Base-by-base conservation (phyloP, 2,113 vertebrate genomes). In the Cinclus cinclus region DNA sequence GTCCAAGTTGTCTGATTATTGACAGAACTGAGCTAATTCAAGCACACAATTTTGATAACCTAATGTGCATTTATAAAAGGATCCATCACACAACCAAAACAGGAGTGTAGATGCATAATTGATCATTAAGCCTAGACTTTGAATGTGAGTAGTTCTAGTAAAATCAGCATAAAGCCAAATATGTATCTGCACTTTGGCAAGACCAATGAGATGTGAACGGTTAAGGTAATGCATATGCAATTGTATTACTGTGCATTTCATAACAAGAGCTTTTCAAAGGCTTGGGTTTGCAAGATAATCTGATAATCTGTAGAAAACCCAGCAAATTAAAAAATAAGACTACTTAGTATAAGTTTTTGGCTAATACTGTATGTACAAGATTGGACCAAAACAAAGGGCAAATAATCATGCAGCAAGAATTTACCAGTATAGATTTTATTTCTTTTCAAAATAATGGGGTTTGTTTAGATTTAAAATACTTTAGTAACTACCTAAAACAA, bases 401-500 rank as follows among this genome's bases (percentile, higher is more conserved):
- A 91, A 92, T 75, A 92, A 88, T 67, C 35, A 55, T 82, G 73
- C 74, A 90, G 42, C 71, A 92, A 85, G 50, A 87, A 96, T 96
- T 94, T 97, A 96, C n/a, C 64, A 97, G 96, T 46, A 97, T 96
- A 97, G 84, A 95, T 96, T 97, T 98, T 97, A 97, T 98, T 98
- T 97, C 4, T 96, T 90, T 97, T 97, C 94, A 98, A 98, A 98
- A 97, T 97, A 97, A 97, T 79, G 83, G 46, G 42, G 33, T 88
- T 94, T 91, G 30, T 77, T 95, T 94, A 94, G 88, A 93, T 94
- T 96, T 95, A 97, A 97, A 97, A 96, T 96, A 97, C 64, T 96
- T 42, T 71, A 95, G 79, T 90, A 97, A 91, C 95, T 89, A 87
- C 42, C 77, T 93, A 97, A 97, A 97, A 86, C 91, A 97, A 93